Evolutionary conservation across 2,113 vertebrate genomes (phyloP).

Genomic region (Anser brachyrhynchus): DNA sequence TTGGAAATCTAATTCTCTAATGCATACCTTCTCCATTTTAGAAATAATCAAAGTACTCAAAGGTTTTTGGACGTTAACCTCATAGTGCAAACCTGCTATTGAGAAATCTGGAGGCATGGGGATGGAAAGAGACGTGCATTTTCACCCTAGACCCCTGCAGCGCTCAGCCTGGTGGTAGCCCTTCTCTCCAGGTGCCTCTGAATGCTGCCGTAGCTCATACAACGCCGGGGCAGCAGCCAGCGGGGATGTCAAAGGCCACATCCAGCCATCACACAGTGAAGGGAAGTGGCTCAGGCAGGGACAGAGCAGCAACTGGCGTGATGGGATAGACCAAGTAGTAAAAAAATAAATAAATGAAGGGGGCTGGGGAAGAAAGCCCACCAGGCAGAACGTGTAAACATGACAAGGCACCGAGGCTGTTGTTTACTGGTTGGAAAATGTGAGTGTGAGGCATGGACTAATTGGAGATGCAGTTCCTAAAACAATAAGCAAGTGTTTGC

Average conservation of each 20-base stretch:
- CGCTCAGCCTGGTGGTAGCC: background rate
- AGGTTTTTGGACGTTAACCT: background rate
- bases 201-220: background rate
- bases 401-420: background rate
- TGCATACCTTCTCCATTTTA: background rate
- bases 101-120: fast-evolving
- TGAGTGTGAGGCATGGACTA: background rate
- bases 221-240: fast-evolving
- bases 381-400: background rate
- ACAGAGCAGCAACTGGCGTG: background rate
- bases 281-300: background rate
- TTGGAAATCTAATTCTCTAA: background rate
- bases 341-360: background rate
- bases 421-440: background rate
- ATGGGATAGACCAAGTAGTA: background rate
- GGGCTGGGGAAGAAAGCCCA: background rate
- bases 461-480: background rate
- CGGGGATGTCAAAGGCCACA: background rate
- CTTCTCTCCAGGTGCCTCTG: background rate
- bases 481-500: background rate
- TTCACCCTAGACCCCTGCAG: background rate
- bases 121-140: background rate
- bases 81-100: fast-evolving
- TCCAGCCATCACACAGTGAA: fast-evolving
- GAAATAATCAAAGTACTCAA: background rate